Evolutionary conservation across 2,888 invertebrate species (phyloP), one percentile per base, ranked within the genome.

Genomic region (Torymus tubicola): DNA sequence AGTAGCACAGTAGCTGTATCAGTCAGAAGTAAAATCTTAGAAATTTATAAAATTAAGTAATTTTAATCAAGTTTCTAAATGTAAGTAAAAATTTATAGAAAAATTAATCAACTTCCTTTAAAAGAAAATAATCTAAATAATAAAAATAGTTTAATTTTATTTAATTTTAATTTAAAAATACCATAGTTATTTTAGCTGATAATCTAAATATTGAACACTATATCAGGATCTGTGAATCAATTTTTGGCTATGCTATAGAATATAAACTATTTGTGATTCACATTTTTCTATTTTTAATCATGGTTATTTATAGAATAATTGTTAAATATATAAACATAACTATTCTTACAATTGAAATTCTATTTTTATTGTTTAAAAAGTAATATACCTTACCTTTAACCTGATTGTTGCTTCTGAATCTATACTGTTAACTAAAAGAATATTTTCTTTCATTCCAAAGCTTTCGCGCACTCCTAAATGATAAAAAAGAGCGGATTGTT

Each of bases 401-500:
- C 97, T 93, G 83, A 97, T 92, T 11, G 98, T 97, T 84, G 96
- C 94, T 90, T 98, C 97, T 0, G 96, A 94, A 90, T 98, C 96
- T 82, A 94, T 93, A 92, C 98, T 97, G 92, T 98, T 98, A 88
- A 95, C 96, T 10, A 97, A 93, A 61, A 98, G 89, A 82, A 98
- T 96, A 91, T 97, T 98, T 89, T 98, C 96, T 88, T 96, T 97
- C 98, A 98, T 99, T 80, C 96, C 96, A 92, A 98, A 98, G 90
- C 98, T 98, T 91, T 99, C 99, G 71, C 99, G 93, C 0, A 99
- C 98, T 63, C 99, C 99, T 69, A 99, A 93, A 89, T 99, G 99
- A 92, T 99, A 99, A 86, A 97, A 96, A 79, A 99, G 92, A 0
- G 98, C 95, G 84, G 97, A 97, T 90, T 98, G 98, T 91, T 99